A percentile compares a stretch with the other conserved stretches of the same genome.
These are phyloP conservation scores for Pentalonia nigronervosa DNA, from an alignment of 1,140 invertebrate species.

Conservation along the genomic window DNA sequence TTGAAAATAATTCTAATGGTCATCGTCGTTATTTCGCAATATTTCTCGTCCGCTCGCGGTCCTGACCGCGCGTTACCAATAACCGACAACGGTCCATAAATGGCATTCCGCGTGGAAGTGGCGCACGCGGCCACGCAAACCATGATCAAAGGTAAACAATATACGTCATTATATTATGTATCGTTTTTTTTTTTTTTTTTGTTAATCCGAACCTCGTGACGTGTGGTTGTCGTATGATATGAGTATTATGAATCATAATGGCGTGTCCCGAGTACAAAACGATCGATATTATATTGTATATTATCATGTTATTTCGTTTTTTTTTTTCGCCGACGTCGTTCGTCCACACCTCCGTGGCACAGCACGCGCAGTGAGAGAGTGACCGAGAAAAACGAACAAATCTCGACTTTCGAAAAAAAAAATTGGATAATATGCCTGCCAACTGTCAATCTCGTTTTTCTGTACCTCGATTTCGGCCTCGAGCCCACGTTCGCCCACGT, in stretches of 20 bases:
- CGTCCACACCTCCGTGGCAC: not conserved
- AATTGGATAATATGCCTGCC: not conserved
- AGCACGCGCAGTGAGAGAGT: not conserved
- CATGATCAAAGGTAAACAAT: constrained; percentile 55
- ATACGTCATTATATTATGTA: not conserved
- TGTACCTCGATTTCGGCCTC: not conserved
- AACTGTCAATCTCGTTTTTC: constrained; percentile 12
- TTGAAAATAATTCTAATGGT: not conserved
- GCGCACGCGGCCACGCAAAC: constrained; percentile 49
- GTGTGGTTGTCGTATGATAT: not conserved
- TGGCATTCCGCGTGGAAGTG: not conserved
- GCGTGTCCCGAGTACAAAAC: not conserved
- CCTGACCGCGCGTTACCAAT: not conserved
- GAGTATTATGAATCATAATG: not conserved
- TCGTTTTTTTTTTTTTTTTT: not conserved
- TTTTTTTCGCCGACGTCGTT: not conserved
- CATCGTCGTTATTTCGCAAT: not conserved
- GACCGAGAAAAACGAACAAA: not conserved
- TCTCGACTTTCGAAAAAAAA: constrained; percentile 23
- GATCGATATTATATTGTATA: not conserved
- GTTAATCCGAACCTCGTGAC: not conserved
- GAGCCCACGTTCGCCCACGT: not conserved
- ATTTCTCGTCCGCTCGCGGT: not conserved
- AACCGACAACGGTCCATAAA: not conserved
- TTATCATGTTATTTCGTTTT: not conserved